Conservation (phyloP, 2,113 vertebrate species). For the Bambusicola thoracicus region DNA sequence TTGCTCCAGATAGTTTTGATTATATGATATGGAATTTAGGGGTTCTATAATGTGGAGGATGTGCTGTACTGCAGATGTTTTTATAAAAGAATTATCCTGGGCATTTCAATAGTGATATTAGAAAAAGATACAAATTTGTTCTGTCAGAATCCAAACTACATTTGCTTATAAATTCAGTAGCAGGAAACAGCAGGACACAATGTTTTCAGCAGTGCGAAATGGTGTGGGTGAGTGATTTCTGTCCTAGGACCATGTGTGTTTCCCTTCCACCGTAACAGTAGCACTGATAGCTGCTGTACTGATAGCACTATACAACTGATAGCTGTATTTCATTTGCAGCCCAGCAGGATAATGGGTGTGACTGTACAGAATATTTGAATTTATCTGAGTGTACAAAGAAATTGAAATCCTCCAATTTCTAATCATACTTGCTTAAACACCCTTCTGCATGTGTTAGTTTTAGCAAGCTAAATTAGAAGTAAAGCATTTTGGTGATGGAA, state of each 20-base stretch:
- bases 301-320: too few species aligned
- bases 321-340: neutral
- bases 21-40: neutral
- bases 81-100: neutral
- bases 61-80: neutral
- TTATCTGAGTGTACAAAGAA: neutral
- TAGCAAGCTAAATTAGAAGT: neutral
- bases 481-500: neutral
- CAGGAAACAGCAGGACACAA: neutral
- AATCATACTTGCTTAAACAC: accelerated
- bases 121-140: neutral
- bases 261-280: neutral
- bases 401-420: neutral
- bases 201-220: neutral
- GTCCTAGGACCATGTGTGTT: neutral
- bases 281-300: neutral
- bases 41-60: neutral
- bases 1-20: neutral
- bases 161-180: neutral
- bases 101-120: neutral
- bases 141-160: neutral
- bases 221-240: neutral
- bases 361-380: neutral
- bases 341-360: neutral
- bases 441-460: neutral